Percentiles rank a stretch among this genome's conserved stretches.
These are phyloP conservation scores for Tachuris rubrigastra DNA, from an alignment of 2,113 vertebrate genomes.

Conservation along the genomic window DNA sequence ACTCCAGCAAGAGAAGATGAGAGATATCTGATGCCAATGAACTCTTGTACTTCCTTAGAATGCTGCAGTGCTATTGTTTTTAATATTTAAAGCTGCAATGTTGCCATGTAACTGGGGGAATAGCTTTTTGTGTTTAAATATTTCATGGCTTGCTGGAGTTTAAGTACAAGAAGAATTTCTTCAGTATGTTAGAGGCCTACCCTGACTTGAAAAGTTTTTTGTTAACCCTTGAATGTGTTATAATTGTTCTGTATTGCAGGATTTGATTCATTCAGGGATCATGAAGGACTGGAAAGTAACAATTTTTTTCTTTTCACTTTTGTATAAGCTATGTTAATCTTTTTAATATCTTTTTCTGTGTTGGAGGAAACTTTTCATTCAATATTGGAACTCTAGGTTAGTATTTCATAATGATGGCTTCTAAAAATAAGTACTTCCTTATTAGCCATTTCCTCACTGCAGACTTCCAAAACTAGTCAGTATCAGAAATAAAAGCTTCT, in stretches of 20 bases:
- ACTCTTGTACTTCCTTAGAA: conserved; percentile 45
- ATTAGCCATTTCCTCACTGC: neutral
- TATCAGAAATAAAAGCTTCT: neutral
- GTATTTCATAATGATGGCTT: neutral
- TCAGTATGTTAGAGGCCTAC: neutral
- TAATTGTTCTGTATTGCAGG: neutral
- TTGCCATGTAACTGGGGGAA: conserved; percentile 43
- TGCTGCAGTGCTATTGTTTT: conserved; percentile 36
- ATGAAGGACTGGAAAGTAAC: neutral
- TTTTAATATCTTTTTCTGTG: neutral
- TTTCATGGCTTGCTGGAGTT: conserved; percentile 47
- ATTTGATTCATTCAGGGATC: neutral
- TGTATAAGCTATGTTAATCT: neutral
- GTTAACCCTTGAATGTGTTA: neutral
- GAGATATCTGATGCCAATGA: conserved; percentile 24
- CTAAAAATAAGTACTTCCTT: neutral
- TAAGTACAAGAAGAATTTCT: conserved; percentile 26
- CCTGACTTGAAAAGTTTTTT: conserved; percentile 6
- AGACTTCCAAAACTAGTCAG: neutral
- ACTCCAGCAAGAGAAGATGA: neutral
- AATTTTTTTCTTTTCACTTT: neutral
- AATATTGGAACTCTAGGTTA: neutral
- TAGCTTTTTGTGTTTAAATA: conserved; percentile 58
- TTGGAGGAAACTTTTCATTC: neutral
- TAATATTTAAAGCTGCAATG: conserved; percentile 60